These are phyloP conservation scores for Dendrocincla tyrannina DNA, from an alignment of 2,797 vertebrate genomes.

Conservation along the genomic window DNA sequence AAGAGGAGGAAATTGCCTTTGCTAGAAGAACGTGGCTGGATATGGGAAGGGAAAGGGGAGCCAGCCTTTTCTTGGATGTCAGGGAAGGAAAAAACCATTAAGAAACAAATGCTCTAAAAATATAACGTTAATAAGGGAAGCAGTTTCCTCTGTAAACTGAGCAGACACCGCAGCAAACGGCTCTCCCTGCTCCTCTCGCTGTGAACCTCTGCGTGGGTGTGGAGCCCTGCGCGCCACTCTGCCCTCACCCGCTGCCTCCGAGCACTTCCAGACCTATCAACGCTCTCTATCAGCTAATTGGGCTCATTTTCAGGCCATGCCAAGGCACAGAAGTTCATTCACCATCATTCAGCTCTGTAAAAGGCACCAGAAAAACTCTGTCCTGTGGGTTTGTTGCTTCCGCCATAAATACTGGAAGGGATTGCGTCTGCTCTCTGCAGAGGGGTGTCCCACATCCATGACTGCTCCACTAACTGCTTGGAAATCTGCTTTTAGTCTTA, in stretches of 20 bases:
- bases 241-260: not conserved
- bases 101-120: not conserved
- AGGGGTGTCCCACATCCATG: fast-evolving
- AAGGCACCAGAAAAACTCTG: not conserved
- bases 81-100: not conserved
- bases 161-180: not conserved
- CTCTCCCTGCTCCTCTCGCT: not conserved
- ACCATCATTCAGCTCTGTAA: not conserved
- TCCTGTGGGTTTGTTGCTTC: not conserved
- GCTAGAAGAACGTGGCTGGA: not conserved
- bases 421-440: not conserved
- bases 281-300: not conserved
- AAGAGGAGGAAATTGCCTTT: not conserved
- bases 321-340: not conserved
- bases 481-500: not conserved
- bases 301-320: not conserved
- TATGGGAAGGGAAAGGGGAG: not conserved
- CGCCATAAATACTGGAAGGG: fast-evolving
- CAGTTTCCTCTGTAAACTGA: not conserved
- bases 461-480: not conserved
- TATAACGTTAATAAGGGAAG: not conserved
- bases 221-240: not conserved
- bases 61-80: not conserved
- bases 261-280: not conserved
- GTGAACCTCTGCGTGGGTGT: not conserved